These are phyloP conservation scores for Corynorhinus townsendii DNA, from an alignment of 2,113 vertebrate genomes.

Conservation along the genomic window DNA sequence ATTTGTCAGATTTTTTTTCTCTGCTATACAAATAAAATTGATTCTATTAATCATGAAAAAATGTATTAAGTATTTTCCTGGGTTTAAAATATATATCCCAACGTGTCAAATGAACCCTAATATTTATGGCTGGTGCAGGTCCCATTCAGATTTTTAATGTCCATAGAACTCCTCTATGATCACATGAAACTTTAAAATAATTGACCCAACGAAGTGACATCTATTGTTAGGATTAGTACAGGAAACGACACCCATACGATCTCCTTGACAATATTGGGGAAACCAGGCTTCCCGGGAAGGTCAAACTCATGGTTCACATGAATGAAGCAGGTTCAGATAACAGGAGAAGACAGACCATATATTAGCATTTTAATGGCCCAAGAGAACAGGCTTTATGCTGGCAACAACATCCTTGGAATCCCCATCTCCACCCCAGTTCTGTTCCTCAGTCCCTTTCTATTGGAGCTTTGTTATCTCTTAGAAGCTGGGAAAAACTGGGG, in stretches of 20 bases:
- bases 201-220: not conserved
- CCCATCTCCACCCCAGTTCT: not conserved
- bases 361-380: not conserved
- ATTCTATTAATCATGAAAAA: not conserved
- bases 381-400: not conserved
- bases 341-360: not conserved
- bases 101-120: not conserved
- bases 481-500: not conserved
- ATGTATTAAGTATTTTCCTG: not conserved
- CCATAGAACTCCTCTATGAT: not conserved
- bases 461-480: not conserved
- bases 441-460: not conserved
- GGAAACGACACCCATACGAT: not conserved
- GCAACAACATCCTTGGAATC: not conserved
- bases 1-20: conserved; percentile 19
- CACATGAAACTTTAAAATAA: not conserved
- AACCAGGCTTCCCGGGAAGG: not conserved
- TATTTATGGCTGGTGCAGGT: not conserved
- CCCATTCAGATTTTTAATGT: not conserved
- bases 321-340: not conserved
- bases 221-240: not conserved
- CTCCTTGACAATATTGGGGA: not conserved
- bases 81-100: not conserved
- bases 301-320: not conserved
- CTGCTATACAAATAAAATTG: conserved; percentile 15